Percentiles rank a stretch among this genome's conserved stretches.
Conservation (phyloP, 2,797 vertebrate genomes). For the Coracias cyanogaster region DNA sequence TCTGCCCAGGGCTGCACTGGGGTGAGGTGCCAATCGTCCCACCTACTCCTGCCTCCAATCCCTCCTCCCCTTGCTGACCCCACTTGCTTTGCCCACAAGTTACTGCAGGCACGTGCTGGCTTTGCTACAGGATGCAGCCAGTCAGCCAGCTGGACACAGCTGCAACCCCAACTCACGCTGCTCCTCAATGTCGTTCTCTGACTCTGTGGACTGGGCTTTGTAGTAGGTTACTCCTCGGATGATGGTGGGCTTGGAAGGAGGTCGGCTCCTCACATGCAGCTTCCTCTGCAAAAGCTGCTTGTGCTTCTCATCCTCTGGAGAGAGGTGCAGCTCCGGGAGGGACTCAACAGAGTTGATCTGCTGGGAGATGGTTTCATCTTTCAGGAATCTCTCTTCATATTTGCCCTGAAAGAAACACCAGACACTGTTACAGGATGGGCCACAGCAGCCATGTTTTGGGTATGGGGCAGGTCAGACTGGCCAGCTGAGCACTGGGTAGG, state of each 20-base stretch:
- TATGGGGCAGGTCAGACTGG: background rate
- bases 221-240: conserved; percentile 95
- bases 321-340: conserved; percentile 62
- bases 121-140: background rate
- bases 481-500: accelerated
- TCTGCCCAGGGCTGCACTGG: accelerated
- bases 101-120: background rate
- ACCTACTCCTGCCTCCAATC: background rate
- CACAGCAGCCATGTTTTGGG: accelerated
- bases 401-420: conserved; percentile 77
- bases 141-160: accelerated
- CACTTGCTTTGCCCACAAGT: accelerated
- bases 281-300: conserved; percentile 72
- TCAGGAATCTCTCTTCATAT: conserved; percentile 85
- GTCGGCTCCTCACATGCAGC: conserved; percentile 66
- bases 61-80: background rate
- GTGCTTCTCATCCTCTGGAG: conserved; percentile 61
- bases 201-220: conserved; percentile 90
- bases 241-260: conserved; percentile 81
- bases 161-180: conserved; percentile 82
- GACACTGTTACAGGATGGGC: background rate
- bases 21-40: accelerated
- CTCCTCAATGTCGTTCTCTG: conserved; percentile 89
- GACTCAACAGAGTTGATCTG: conserved; percentile 76
- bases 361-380: conserved; percentile 76